Evolutionary conservation across 2,888 invertebrate species (phyloP).

Genomic region (Scaptodrosophila latifasciaeformis): DNA sequence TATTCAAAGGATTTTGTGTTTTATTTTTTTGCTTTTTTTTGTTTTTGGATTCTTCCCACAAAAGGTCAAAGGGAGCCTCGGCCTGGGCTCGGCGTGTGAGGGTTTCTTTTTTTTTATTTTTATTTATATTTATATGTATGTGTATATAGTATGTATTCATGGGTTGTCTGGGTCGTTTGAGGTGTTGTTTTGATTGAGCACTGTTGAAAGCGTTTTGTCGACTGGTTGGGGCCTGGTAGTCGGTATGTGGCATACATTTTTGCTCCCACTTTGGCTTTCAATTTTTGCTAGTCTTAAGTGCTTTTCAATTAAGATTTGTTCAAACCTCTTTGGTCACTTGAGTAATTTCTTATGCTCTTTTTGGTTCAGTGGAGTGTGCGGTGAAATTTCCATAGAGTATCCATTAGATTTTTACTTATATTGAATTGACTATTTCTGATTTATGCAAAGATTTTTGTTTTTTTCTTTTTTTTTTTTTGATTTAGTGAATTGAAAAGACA

Average conservation of each 20-base stretch:
- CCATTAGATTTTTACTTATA: too few species aligned
- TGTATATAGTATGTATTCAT: too few species aligned
- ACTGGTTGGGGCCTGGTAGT: not conserved
- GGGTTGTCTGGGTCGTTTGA: slow-evolving; percentile 20
- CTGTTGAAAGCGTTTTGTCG: slow-evolving; percentile 38
- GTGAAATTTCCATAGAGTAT: too few species aligned
- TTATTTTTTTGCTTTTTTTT: slow-evolving; percentile 18
- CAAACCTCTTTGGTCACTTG: not conserved
- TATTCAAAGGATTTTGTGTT: slow-evolving; percentile 51
- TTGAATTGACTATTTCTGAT: too few species aligned
- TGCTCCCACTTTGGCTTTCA: slow-evolving; percentile 21
- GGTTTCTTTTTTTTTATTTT: too few species aligned
- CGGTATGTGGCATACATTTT: slow-evolving; percentile 14
- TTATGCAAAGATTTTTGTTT: too few species aligned
- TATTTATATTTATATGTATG: not conserved
- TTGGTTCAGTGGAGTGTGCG: not conserved
- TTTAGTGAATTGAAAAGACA: too few species aligned
- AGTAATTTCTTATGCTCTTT: slow-evolving; percentile 53
- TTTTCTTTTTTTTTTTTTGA: too few species aligned
- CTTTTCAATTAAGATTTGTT: slow-evolving; percentile 49
- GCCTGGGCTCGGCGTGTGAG: too few species aligned
- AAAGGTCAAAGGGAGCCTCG: slow-evolving; percentile 24
- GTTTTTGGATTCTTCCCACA: slow-evolving; percentile 28
- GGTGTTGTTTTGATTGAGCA: slow-evolving; percentile 38
- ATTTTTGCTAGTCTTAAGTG: slow-evolving; percentile 43